These are phyloP conservation scores for Ginglymostoma cirratum DNA, from an alignment of 2,113 vertebrate species.

Conservation along the genomic window DNA sequence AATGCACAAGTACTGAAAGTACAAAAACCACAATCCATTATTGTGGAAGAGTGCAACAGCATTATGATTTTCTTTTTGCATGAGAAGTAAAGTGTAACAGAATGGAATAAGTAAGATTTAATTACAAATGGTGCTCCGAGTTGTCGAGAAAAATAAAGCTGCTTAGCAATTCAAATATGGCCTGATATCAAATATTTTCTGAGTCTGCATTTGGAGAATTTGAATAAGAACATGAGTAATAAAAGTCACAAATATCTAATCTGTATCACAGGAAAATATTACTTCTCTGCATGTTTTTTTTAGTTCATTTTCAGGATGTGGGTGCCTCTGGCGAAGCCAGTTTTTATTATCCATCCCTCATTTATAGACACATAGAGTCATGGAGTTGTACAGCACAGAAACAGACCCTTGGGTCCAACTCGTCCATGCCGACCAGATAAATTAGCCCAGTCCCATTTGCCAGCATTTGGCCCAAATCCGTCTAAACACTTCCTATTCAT, in stretches of 20 bases:
- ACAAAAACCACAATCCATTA: background rate
- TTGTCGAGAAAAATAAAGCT: background rate
- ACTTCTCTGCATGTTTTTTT: background rate
- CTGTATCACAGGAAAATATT: background rate
- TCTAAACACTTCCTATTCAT: too few species aligned
- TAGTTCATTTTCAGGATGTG: too few species aligned
- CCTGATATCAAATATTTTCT: background rate
- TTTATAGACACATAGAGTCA: too few species aligned
- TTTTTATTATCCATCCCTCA: too few species aligned
- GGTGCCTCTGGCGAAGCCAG: too few species aligned
- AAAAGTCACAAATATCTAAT: background rate
- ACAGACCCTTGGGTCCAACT: too few species aligned
- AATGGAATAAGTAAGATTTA: slow-evolving; percentile 23
- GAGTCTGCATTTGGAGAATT: background rate
- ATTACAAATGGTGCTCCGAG: background rate
- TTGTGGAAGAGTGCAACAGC: background rate
- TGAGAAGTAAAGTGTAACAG: background rate
- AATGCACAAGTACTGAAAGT: background rate
- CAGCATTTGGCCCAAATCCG: too few species aligned
- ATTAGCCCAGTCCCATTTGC: too few species aligned
- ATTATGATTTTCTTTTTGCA: background rate
- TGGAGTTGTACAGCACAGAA: too few species aligned
- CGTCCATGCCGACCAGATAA: too few species aligned
- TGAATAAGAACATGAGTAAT: background rate
- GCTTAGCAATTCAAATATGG: slow-evolving; percentile 6